These are phyloP conservation scores for Platycnemis pennipes DNA, from an alignment of 2,888 invertebrate genomes.

Conservation along the genomic window DNA sequence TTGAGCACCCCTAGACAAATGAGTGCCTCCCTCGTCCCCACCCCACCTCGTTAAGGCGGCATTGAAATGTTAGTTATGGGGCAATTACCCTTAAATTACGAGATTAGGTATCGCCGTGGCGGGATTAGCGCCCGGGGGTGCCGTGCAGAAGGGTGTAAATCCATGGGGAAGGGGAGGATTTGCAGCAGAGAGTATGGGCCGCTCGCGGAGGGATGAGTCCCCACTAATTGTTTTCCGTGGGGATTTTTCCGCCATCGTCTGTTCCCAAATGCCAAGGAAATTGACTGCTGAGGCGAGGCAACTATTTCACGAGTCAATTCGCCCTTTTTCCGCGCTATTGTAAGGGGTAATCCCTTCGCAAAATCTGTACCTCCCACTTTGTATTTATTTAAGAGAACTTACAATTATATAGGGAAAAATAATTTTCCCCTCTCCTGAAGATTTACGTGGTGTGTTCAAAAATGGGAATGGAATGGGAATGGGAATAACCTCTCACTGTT, in stretches of 20 bases:
- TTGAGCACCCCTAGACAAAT: neutral
- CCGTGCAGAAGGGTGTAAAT: neutral
- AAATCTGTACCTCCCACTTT: too few species aligned
- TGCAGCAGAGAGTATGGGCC: neutral
- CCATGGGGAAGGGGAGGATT: neutral
- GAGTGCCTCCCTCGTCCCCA: neutral
- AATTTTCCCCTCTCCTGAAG: too few species aligned
- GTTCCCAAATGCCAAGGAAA: neutral
- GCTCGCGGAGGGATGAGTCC: neutral
- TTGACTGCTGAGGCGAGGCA: neutral
- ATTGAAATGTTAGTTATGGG: constrained; percentile 67
- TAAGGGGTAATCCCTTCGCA: too few species aligned
- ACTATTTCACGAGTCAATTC: neutral
- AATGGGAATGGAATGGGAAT: too few species aligned
- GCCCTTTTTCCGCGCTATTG: too few species aligned
- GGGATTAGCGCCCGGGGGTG: constrained; percentile 40
- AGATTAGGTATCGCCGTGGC: constrained; percentile 47
- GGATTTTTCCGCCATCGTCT: neutral
- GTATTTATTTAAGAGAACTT: too few species aligned
- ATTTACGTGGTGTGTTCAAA: too few species aligned
- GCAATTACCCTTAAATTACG: constrained; percentile 65
- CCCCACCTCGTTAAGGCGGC: constrained; percentile 47
- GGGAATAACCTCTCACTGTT: too few species aligned
- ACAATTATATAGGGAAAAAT: too few species aligned
- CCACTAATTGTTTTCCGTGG: neutral